Evolutionary conservation across 1,140 invertebrate species (phyloP).

Genomic region (Drosophila lowei): DNA sequence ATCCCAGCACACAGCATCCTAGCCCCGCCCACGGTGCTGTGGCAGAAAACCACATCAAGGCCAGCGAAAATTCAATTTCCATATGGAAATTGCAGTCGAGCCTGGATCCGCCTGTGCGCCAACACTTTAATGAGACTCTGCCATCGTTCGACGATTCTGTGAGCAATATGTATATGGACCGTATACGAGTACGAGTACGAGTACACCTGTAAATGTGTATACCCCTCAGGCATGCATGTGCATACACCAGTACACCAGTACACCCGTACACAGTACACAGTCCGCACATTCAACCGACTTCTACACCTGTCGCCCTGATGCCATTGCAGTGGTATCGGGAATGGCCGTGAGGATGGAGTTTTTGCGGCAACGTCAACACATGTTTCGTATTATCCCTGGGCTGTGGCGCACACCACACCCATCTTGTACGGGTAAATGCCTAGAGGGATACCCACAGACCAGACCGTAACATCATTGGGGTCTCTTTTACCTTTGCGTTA

Average conservation of each 20-base stretch:
- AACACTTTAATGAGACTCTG: constrained; percentile 59
- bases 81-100: constrained; percentile 66
- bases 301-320: constrained; percentile 38
- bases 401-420: constrained; percentile 23
- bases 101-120: constrained; percentile 1
- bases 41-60: constrained; percentile 58
- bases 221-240: constrained; percentile 13
- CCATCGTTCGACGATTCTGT: constrained; percentile 17
- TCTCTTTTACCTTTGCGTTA: too few species aligned
- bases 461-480: constrained; percentile 25
- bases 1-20: neutral
- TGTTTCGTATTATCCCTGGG: constrained; percentile 59
- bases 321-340: constrained; percentile 10
- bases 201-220: constrained; percentile 3
- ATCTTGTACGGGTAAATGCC: constrained; percentile 6
- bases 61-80: constrained; percentile 73
- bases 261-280: constrained; percentile 20
- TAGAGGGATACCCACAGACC: constrained; percentile 12
- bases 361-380: constrained; percentile 71
- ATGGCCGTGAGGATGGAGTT: constrained; percentile 36
- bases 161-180: constrained; percentile 41
- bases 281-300: constrained; percentile 4
- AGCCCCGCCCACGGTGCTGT: constrained; percentile 25
- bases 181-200: neutral
- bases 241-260: constrained; percentile 29